Percentiles rank a stretch among this genome's conserved stretches.
Conservation (phyloP, 2,797 vertebrate species). For the Hemitrygon akajei region DNA sequence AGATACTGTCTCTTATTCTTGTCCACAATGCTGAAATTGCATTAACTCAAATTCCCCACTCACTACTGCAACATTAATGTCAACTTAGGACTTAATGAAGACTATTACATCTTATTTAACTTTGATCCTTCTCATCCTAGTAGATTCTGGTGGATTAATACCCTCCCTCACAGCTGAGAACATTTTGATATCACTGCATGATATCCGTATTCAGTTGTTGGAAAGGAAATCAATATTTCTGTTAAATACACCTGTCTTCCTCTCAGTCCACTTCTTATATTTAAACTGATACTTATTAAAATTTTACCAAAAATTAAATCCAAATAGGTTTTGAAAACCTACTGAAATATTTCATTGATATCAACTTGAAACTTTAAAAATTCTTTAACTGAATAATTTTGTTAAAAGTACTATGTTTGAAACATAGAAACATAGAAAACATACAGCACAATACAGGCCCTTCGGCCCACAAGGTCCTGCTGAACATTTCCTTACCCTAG, state of each 20-base stretch:
- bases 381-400: not conserved
- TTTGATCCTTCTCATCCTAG: not conserved
- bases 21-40: not conserved
- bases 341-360: not conserved
- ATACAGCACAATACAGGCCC: too few relatives aligned
- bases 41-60: not conserved
- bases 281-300: not conserved
- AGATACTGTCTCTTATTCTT: not conserved
- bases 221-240: not conserved
- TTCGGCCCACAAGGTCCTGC: too few relatives aligned
- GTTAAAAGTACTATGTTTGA: not conserved
- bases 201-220: not conserved
- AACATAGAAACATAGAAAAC: too few relatives aligned
- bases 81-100: not conserved
- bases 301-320: not conserved
- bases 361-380: not conserved
- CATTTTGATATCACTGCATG: not conserved
- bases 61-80: not conserved
- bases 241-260: not conserved
- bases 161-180: not conserved
- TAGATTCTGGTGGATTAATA: not conserved
- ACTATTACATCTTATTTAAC: not conserved
- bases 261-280: too few relatives aligned
- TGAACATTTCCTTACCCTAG: too few relatives aligned
- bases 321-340: not conserved